Evolutionary conservation across 1,140 invertebrate genomes (phyloP).

Genomic region (Penaeus vannamei): DNA sequence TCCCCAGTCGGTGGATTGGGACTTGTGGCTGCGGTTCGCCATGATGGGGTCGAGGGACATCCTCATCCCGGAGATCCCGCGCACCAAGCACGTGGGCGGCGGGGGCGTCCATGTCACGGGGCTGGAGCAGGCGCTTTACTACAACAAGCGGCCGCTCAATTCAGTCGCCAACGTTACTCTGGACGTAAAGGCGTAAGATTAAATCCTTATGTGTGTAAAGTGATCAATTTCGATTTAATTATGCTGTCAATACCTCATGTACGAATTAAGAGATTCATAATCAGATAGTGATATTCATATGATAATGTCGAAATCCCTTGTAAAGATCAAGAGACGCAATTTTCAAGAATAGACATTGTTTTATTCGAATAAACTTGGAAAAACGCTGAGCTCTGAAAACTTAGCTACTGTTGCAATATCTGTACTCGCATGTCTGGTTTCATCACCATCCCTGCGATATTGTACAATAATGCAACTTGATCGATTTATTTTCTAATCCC

Average conservation of each 20-base stretch:
- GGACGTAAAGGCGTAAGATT: slow-evolving; percentile 45
- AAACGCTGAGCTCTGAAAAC: no score
- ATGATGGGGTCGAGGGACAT: slow-evolving; percentile 48
- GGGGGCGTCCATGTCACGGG: slow-evolving; percentile 63
- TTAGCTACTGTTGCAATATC: no score
- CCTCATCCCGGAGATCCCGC: slow-evolving; percentile 58
- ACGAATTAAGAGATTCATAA: not conserved
- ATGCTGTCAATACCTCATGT: no score
- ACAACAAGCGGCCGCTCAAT: slow-evolving; percentile 52
- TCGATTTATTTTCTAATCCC: no score
- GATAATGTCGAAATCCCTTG: not conserved
- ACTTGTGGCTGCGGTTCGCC: slow-evolving; percentile 36
- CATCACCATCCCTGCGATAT: no score
- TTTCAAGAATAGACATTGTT: not conserved
- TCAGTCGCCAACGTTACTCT: slow-evolving; percentile 43
- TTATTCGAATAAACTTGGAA: no score
- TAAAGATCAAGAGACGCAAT: no score
- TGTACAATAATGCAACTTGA: no score
- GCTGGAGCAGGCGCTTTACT: slow-evolving; percentile 54
- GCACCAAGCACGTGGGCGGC: slow-evolving; percentile 56
- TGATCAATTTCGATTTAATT: no score
- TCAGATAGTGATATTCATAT: not conserved
- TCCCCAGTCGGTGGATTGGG: slow-evolving; percentile 53
- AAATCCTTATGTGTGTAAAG: not conserved
- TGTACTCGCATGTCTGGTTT: no score